These are phyloP conservation scores for Catharus minimus DNA, from an alignment of 2,113 vertebrate species.

Conservation along the genomic window DNA sequence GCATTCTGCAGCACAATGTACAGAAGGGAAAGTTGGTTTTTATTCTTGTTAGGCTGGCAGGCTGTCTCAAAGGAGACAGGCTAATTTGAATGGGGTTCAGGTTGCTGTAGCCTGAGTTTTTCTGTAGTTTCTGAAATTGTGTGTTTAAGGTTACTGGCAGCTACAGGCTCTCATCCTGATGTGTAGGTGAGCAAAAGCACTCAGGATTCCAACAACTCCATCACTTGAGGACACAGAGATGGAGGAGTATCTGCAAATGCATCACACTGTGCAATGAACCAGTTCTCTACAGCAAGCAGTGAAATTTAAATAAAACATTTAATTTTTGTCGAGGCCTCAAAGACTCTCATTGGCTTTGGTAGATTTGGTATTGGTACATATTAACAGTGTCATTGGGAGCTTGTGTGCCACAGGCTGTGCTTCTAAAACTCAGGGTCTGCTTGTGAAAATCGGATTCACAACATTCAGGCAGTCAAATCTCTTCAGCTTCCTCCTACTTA, in stretches of 20 bases:
- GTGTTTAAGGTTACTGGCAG: conserved; percentile 3
- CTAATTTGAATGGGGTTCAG: conserved; percentile 43
- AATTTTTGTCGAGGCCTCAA: not conserved
- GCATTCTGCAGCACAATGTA: not conserved
- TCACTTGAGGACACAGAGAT: not conserved
- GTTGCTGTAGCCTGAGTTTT: not conserved
- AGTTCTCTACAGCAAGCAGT: not conserved
- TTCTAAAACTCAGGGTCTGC: not conserved
- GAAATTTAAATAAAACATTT: not conserved
- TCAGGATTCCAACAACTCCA: not conserved
- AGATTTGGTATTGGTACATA: not conserved
- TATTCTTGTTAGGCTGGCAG: conserved; percentile 19
- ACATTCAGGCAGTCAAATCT: not conserved
- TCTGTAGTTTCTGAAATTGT: not conserved
- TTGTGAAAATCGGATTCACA: not conserved
- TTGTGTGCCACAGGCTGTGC: not conserved
- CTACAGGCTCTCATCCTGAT: not conserved
- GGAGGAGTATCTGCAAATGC: not conserved
- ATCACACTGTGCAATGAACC: not conserved
- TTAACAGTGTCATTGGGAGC: not conserved
- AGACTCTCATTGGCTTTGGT: not conserved
- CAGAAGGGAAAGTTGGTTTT: not conserved
- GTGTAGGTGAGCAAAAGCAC: not conserved
- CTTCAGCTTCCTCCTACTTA: not conserved
- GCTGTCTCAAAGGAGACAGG: not conserved